phyloP scores from a whole-genome alignment of 2,888 invertebrate species.

The Mesochorus sp. region DNA sequence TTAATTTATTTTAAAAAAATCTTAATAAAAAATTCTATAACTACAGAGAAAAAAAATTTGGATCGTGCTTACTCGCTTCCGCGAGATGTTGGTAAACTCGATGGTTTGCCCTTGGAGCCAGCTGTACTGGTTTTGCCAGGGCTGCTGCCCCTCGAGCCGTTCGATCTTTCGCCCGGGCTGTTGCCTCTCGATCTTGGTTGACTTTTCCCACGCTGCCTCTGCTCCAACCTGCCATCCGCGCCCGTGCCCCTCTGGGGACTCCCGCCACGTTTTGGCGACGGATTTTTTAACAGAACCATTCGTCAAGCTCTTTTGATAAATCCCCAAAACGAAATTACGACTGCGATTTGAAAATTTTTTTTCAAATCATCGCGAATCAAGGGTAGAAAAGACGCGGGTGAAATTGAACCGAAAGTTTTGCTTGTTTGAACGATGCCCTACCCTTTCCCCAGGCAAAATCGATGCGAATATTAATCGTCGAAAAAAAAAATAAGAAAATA shows the following conservation, averaged over 20 bases:
- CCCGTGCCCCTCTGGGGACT: slow-evolving; percentile 69
- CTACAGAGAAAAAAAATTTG: no score
- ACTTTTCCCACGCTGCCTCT: no score
- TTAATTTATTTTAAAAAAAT: not conserved
- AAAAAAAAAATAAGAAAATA: no score
- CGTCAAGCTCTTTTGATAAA: slow-evolving; percentile 71
- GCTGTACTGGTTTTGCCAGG: slow-evolving; percentile 73
- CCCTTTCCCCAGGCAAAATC: no score
- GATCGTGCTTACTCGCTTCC: slow-evolving; percentile 82
- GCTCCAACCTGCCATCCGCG: slow-evolving; percentile 42
- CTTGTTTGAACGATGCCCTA: no score
- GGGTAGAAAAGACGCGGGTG: no score
- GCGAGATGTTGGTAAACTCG: slow-evolving; percentile 76
- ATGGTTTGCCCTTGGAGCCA: slow-evolving; percentile 68
- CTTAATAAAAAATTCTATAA: no score
- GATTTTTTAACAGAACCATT: slow-evolving; percentile 77
- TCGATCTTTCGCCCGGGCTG: slow-evolving; percentile 71
- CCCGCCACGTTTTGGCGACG: slow-evolving; percentile 73
- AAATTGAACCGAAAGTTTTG: no score
- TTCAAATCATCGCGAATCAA: no score
- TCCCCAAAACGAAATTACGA: no score
- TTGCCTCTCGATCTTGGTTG: slow-evolving; percentile 71
- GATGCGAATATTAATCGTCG: no score
- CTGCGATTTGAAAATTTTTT: no score
- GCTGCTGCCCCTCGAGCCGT: slow-evolving; percentile 79